Percentiles rank a stretch among this genome's conserved stretches.
phyloP scores from a whole-genome alignment of 2,113 vertebrate genomes.

The Psephotus haematonotus region DNA sequence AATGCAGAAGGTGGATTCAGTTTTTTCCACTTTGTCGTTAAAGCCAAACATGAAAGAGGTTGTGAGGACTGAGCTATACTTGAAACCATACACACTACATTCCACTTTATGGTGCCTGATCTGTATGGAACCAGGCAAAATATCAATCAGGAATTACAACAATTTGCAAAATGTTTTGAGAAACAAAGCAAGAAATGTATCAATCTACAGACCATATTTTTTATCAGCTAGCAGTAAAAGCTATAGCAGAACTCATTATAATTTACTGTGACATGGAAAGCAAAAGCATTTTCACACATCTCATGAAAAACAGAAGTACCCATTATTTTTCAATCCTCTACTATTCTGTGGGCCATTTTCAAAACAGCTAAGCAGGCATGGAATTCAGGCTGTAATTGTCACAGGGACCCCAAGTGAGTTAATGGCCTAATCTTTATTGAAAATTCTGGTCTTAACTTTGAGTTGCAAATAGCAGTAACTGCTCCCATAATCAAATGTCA shows the following conservation, averaged over 20 bases:
- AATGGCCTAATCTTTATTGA: not conserved
- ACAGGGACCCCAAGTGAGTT: not conserved
- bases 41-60: not conserved
- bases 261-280: not conserved
- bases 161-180: not conserved
- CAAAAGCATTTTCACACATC: not conserved
- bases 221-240: not conserved
- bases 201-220: not conserved
- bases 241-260: not conserved
- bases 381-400: constrained; percentile 26
- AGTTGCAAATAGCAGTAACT: constrained; percentile 5
- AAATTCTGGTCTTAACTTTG: not conserved
- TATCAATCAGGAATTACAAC: not conserved
- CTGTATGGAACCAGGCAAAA: not conserved
- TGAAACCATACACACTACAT: not conserved
- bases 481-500: constrained; percentile 6
- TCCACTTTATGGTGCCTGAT: not conserved
- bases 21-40: not conserved
- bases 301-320: not conserved
- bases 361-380: not conserved
- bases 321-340: constrained; percentile 11
- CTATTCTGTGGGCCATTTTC: not conserved
- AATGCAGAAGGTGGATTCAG: not conserved
- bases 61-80: not conserved
- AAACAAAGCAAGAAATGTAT: not conserved